phyloP scores from a whole-genome alignment of 2,888 invertebrate genomes.

The Nasonia oneida region DNA sequence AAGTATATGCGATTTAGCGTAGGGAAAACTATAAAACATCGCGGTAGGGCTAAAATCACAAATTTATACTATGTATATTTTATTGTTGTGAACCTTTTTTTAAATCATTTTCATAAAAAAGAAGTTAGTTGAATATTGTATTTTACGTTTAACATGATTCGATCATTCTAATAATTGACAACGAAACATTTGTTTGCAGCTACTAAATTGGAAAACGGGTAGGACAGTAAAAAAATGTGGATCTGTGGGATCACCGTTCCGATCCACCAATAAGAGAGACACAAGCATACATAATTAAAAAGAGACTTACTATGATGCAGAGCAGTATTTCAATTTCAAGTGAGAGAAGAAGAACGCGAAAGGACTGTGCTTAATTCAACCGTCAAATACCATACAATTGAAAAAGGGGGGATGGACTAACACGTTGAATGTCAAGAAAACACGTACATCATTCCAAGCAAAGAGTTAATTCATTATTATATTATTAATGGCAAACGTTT shows the following conservation, averaged over 20 bases:
- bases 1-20: slow-evolving; percentile 54
- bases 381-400: slow-evolving; percentile 4
- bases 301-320: slow-evolving; percentile 49
- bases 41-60: slow-evolving; percentile 53
- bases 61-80: slow-evolving; percentile 39
- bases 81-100: slow-evolving; percentile 45
- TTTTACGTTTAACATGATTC: not conserved
- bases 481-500: slow-evolving; percentile 45
- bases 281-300: slow-evolving; percentile 26
- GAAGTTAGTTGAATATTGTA: slow-evolving; percentile 28
- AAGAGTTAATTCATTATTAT: slow-evolving; percentile 37
- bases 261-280: slow-evolving; percentile 52
- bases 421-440: slow-evolving; percentile 34
- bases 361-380: slow-evolving; percentile 33
- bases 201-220: slow-evolving; percentile 59
- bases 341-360: slow-evolving; percentile 17
- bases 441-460: slow-evolving; percentile 53
- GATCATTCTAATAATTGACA: slow-evolving; percentile 39
- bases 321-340: slow-evolving; percentile 55
- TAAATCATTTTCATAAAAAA: slow-evolving; percentile 44
- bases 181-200: slow-evolving; percentile 55
- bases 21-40: slow-evolving; percentile 51
- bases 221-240: slow-evolving; percentile 42
- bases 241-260: slow-evolving; percentile 56
- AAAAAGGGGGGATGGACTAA: slow-evolving; percentile 16